Percentiles rank a stretch among this genome's conserved stretches.
Conservation (phyloP, 2,113 vertebrate species). For the Semicossyphus pulcher region DNA sequence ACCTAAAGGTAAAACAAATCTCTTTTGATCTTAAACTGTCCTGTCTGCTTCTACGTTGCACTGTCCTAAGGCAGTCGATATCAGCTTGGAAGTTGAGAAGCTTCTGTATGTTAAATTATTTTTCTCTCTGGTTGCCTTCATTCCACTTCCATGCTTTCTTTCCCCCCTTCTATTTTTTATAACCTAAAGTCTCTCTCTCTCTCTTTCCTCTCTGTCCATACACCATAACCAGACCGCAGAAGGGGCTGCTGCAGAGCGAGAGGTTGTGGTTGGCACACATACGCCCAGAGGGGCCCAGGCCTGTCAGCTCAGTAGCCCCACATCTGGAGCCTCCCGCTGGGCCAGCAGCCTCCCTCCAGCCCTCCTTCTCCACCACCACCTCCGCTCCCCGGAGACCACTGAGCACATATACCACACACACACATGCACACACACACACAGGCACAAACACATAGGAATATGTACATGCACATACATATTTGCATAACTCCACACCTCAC, state of each 20-base stretch:
- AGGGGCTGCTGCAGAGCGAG: constrained; percentile 62
- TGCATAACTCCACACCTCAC: constrained; percentile 16
- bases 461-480: constrained; percentile 5
- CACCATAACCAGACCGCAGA: constrained; percentile 68
- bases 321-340: constrained; percentile 86
- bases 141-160: background rate
- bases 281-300: constrained; percentile 78
- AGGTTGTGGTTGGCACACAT: constrained; percentile 79
- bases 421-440: constrained; percentile 23
- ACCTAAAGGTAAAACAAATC: no score
- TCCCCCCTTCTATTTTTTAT: constrained; percentile 27
- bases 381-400: constrained; percentile 63
- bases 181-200: constrained; percentile 35
- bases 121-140: background rate
- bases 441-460: background rate
- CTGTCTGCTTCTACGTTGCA: background rate
- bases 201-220: constrained; percentile 36
- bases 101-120: background rate
- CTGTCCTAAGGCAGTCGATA: background rate
- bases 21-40: no score
- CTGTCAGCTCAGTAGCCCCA: constrained; percentile 83
- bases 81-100: background rate
- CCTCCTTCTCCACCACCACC: constrained; percentile 60
- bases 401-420: constrained; percentile 48
- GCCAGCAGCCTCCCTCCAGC: constrained; percentile 68